Evolutionary conservation across 2,113 vertebrate genomes (phyloP).

Genomic region (Rhadina sibilatrix): DNA sequence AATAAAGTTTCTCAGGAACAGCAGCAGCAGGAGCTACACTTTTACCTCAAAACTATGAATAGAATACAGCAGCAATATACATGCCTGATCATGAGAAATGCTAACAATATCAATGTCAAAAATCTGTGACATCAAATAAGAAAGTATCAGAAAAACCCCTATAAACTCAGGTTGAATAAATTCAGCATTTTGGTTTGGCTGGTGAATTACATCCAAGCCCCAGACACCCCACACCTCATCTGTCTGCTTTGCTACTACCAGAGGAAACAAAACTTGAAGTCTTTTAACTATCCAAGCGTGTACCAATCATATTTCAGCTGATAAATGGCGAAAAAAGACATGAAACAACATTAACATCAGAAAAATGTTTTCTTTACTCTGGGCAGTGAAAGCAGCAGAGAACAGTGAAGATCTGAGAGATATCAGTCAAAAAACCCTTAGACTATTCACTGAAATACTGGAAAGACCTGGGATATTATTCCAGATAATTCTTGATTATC

Average conservation of each 20-base stretch:
- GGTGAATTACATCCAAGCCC: neutral
- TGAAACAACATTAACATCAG: neutral
- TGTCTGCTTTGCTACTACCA: neutral
- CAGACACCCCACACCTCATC: accelerated
- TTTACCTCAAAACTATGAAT: neutral
- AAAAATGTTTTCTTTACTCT: neutral
- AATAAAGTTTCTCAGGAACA: neutral
- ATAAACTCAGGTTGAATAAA: neutral
- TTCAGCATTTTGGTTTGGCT: neutral
- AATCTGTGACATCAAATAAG: neutral
- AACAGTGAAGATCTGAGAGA: neutral
- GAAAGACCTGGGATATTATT: neutral
- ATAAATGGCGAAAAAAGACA: neutral
- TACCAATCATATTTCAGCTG: neutral
- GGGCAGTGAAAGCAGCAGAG: neutral
- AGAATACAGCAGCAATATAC: neutral
- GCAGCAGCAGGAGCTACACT: neutral
- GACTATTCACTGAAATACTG: neutral
- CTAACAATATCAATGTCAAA: neutral
- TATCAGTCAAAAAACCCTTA: neutral
- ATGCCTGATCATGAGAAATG: neutral
- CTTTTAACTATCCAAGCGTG: neutral
- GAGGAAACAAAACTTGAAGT: neutral
- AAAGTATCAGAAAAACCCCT: neutral
- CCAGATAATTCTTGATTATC: neutral